Base-by-base conservation (phyloP, 2,113 vertebrate genomes). In the Carettochelys insculpta region DNA sequence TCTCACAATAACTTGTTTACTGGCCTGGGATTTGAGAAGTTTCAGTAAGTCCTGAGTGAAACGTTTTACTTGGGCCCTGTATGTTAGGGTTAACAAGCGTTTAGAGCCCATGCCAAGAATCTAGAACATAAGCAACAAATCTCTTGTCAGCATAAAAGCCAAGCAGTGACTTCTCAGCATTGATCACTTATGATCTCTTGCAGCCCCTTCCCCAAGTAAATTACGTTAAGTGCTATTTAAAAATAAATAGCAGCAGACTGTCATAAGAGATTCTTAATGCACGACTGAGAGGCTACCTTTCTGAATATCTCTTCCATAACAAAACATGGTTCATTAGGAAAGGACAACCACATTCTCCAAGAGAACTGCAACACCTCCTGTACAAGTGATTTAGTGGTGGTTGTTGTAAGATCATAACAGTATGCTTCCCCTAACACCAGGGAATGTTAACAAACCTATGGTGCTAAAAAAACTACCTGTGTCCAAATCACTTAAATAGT, bases 1-100 rank as follows among this genome's bases (percentile, higher is more conserved):
- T 90, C 97, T 98, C 96, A 99, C 98, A 54, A 98, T 85, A 56
- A 99, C 99, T 95, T 99, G 99, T 90, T 99, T 99, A 95, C 99
- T 99, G 96, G 99, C 99, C 97, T 99, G 99, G 90, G 99, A 99
- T 95, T 99, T 99, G 38, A 99, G 98, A 79, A 99, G 98, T 92
- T 99, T 99, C 80, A 99, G 97, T 50, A 99, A 95, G 91, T 99
- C 99, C 94, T 99, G 99, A 84, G 99, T 99, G 91, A 99, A 99
- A 54, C 99, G 98, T 84, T 99, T 99, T 89, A 99, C 98, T 95
- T 99, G 99, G 58, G 99, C 99, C 53, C 99, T 98, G 95, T 99
- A 99, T 0, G 99, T 99, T 5, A 99, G 97, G 3, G 99, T 99
- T 90, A 99, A 92, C 92, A 99, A 94, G 45, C 99, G 98, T 77